These are phyloP conservation scores for Drosophila prostipennis DNA, from an alignment of 2,888 invertebrate species.

Conservation along the genomic window DNA sequence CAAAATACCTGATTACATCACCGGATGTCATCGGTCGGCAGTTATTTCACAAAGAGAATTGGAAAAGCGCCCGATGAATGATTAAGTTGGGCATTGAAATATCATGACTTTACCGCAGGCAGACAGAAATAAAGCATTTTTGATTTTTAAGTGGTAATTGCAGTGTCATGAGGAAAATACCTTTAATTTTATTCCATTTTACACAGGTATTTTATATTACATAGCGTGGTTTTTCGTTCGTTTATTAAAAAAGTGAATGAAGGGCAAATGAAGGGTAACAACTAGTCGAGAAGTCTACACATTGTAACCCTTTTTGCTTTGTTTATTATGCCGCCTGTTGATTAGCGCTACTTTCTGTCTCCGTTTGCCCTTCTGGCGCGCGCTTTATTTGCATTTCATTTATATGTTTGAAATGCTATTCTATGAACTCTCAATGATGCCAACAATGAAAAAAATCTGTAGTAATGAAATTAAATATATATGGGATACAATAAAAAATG, in stretches of 20 bases:
- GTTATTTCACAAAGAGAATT: constrained; percentile 12
- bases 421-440: constrained; percentile 41
- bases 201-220: neutral
- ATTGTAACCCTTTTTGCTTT: constrained; percentile 16
- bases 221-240: neutral
- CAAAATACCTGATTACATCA: constrained; percentile 8
- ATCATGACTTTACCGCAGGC: neutral
- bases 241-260: neutral
- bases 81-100: constrained; percentile 1
- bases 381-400: constrained; percentile 44
- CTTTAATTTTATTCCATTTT: neutral
- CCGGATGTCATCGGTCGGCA: constrained; percentile 9
- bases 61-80: constrained; percentile 6
- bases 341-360: constrained; percentile 33
- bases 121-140: neutral
- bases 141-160: neutral
- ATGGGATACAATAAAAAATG: neutral
- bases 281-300: neutral
- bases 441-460: constrained; percentile 36
- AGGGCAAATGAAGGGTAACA: neutral
- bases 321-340: constrained; percentile 46
- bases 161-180: constrained; percentile 2
- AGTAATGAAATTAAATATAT: constrained; percentile 65
- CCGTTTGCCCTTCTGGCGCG: neutral
- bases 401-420: constrained; percentile 36